Percentiles rank a stretch among this genome's conserved stretches.
Conservation (phyloP, 2,888 invertebrate species). For the Drosophila aldrichi region DNA sequence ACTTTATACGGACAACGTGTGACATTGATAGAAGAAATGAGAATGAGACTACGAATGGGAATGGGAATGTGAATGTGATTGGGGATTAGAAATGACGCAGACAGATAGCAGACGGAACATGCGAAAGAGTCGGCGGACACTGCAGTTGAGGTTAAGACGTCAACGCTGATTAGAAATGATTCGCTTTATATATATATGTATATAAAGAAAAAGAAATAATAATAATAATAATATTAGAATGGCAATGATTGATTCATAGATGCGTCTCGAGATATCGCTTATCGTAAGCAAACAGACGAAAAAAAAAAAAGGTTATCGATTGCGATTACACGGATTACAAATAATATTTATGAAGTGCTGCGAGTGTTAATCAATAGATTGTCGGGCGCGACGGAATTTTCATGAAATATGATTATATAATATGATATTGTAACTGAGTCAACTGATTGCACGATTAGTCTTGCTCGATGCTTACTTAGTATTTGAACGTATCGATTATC, state of each 20-base stretch:
- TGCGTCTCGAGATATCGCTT: slow-evolving; percentile 12
- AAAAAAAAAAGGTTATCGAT: background rate
- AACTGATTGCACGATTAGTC: background rate
- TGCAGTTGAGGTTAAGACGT: slow-evolving; percentile 15
- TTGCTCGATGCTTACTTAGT: background rate
- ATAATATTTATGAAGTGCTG: slow-evolving; percentile 11
- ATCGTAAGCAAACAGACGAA: background rate
- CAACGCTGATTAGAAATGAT: slow-evolving; percentile 10
- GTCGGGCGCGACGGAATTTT: background rate
- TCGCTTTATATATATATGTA: background rate
- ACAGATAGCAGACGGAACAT: background rate
- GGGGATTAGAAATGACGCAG: slow-evolving; percentile 8
- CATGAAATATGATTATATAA: background rate
- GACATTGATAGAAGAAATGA: slow-evolving; percentile 12
- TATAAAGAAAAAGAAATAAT: background rate
- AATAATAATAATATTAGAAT: slow-evolving; percentile 2
- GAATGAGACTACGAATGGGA: background rate
- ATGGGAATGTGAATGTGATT: background rate
- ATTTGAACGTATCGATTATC: background rate
- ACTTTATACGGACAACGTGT: slow-evolving; percentile 10
- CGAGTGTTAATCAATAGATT: slow-evolving; percentile 10
- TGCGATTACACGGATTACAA: slow-evolving; percentile 14
- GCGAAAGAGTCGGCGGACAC: background rate
- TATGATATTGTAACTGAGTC: background rate
- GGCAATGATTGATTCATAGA: slow-evolving; percentile 24